Base-by-base conservation (phyloP, 2,888 invertebrate genomes). In the Cheilosia variabilis region DNA sequence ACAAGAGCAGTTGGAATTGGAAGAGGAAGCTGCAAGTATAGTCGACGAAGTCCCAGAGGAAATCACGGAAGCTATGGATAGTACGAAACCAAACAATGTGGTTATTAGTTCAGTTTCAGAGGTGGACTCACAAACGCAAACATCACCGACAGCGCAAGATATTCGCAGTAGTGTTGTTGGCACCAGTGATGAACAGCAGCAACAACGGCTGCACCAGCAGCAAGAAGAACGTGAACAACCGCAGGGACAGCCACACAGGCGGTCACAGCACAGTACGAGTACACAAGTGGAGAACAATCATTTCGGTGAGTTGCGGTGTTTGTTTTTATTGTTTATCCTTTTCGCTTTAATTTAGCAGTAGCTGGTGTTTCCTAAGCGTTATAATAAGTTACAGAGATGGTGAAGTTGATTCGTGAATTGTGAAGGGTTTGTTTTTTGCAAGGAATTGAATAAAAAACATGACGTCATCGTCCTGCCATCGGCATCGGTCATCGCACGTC, bases 281-380 rank as follows among this genome's bases (percentile, higher is more conserved):
- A 96, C 96, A 9, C 97, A 97, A 94, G 96, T 96, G 89, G 97
- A 97, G 92, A 95, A 96, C 58, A 96, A 96, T 93, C 96, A 96
- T 93, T 97, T 97, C 90, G 96, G 97, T 97, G 93, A 94, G 94
- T 90, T 71, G 50, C 41, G 17, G 22, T 37, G 27, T 19, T n/a
- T 68, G 24, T 62, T 62, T 19, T 24, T 53, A 41, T 31, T 63
- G 62, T 31, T 47, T 58, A 50, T 53, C 27, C 50, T 66, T 68
- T 52, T 13, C 10, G 17, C 17, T 55, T 19, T 27, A 55, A 60
- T 58, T 43, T 41, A 37, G 24, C 10, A n/a, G 53, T 17, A 10
- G 10, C 10, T 9, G 13, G 13, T 37, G 13, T 27, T 10, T 4
- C 55, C 27, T 45, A 13, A 9, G 47, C 37, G 17, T 17, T 47